Conservation (phyloP, 1,140 invertebrate genomes). For the Leucophenga varia region DNA sequence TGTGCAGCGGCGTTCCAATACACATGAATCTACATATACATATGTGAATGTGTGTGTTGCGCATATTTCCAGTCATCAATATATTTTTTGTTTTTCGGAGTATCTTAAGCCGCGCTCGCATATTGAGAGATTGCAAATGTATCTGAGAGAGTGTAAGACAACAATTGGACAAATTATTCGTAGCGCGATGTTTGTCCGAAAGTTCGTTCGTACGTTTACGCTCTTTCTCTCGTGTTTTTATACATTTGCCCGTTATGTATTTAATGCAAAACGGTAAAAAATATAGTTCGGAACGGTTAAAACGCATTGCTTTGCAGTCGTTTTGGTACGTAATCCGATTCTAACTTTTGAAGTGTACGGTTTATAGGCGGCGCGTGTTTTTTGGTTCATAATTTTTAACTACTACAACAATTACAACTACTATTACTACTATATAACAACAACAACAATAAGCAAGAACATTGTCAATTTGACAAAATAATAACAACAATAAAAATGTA, state of each 20-base stretch:
- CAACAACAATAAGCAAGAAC: conserved; percentile 9
- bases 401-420: conserved; percentile 14
- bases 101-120: conserved; percentile 11
- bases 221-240: too few relatives aligned
- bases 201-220: neutral
- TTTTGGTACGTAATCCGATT: conserved; percentile 32
- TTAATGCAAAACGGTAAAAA: too few relatives aligned
- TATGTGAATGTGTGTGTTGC: neutral
- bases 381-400: conserved; percentile 29
- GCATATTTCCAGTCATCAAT: conserved; percentile 15
- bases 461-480: too few relatives aligned
- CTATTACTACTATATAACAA: conserved; percentile 11
- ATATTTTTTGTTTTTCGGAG: conserved; percentile 26
- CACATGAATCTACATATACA: neutral
- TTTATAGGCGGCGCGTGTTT: conserved; percentile 41
- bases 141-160: too few relatives aligned
- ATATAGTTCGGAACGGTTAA: too few relatives aligned
- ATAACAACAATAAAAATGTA: conserved; percentile 7
- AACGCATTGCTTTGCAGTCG: conserved; percentile 2
- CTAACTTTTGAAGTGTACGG: conserved; percentile 49
- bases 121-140: conserved; percentile 19
- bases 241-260: too few relatives aligned
- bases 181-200: too few relatives aligned
- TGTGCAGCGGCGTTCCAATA: conserved; percentile 32
- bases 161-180: too few relatives aligned